A percentile compares a stretch with the other conserved stretches of the same genome.
These are phyloP conservation scores for Spinus pinus DNA, from an alignment of 2,797 vertebrate species.

Conservation along the genomic window DNA sequence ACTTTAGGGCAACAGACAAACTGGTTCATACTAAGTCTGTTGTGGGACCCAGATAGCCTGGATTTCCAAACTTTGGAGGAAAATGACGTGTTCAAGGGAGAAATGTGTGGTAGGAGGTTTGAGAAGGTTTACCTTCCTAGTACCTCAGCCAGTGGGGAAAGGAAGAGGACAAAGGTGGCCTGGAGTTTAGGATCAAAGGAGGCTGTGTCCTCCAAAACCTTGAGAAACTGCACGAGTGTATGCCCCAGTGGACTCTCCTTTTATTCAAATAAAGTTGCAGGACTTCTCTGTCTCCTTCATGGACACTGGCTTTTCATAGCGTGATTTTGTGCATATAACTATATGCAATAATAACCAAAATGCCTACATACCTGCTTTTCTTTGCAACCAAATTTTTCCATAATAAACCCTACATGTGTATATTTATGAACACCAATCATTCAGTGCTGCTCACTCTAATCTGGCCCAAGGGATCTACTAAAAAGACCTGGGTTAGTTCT, in stretches of 20 bases:
- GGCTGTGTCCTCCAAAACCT: neutral
- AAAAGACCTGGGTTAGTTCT: neutral
- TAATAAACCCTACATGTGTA: neutral
- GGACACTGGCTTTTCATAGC: neutral
- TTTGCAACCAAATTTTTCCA: neutral
- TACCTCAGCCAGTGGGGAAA: neutral
- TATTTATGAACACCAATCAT: neutral
- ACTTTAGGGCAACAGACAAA: neutral
- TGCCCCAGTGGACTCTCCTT: neutral
- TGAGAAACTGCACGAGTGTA: fast-evolving
- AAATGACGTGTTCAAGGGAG: neutral
- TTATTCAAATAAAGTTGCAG: neutral
- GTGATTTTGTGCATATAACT: neutral
- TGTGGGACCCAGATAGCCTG: neutral
- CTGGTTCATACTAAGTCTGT: fast-evolving
- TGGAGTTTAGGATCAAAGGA: neutral
- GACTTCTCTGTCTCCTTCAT: neutral
- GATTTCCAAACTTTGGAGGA: neutral
- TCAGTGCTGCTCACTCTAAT: neutral
- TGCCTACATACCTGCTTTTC: neutral
- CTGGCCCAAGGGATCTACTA: neutral
- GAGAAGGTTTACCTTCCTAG: neutral
- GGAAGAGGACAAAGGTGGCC: fast-evolving
- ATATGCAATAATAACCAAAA: neutral
- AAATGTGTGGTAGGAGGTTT: neutral